Base-by-base conservation (phyloP, 1,140 invertebrate genomes). In the Maconellicoccus hirsutus region DNA sequence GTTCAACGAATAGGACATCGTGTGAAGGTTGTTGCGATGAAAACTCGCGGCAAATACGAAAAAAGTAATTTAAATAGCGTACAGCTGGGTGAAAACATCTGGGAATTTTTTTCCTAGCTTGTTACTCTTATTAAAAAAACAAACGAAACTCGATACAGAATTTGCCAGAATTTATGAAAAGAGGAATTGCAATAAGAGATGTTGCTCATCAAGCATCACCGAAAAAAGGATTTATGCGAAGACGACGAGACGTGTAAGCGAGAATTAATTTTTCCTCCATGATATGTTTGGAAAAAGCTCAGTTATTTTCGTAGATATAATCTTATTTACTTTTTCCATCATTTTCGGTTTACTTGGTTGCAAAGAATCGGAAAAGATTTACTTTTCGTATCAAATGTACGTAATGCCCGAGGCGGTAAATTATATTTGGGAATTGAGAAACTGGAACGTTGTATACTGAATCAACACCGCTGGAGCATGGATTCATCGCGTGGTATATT, bases 261-360 rank as follows among this genome's bases (percentile, higher is more conserved):
- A 52, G 42, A 52, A 52, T 52, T 52, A 52, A 52, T 52, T 16
- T 52, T 52, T 52, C 12, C n/a, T 19, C 29, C 29, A 33, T 33
- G 3, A 3, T 33, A 33, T 33, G 29, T 33, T 33, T 33, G 29
- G n/a, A 8, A 14, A 19, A 14, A 19, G 10, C 12, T 4, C 3
- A 3, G 42, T 52, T 52, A 52, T 52, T 52, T 19, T 52, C 42
- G 42, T 19, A 3, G 12, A 19, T 52, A 3, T 52, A 52, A 52
- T 52, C 42, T 52, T 52, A 52, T 52, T 52, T 52, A 52, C 42
- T 19, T 52, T 52, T 19, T 52, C 42, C 42, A 52, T 52, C 42
- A 52, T 52, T 52, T 52, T 52, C 42, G 12, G 10, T 52, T 52
- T 52, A 52, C 42, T 52, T 16, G 10, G 42, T 52, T 14, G 42